Conservation (phyloP, 2,113 vertebrate species). For the Dipodomys spectabilis region DNA sequence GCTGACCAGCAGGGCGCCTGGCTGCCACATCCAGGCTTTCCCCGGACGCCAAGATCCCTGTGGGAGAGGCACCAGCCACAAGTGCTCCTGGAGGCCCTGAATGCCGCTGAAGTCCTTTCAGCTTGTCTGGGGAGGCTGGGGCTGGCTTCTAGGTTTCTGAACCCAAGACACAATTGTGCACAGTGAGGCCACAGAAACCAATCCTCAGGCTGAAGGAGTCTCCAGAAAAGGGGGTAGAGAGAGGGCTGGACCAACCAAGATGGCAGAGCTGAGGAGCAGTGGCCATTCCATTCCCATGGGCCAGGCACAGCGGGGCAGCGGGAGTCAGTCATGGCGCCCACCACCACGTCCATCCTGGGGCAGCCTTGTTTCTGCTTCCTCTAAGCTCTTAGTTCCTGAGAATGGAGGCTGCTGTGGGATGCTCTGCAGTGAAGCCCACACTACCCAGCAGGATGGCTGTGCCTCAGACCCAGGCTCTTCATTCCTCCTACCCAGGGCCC, state of each 20-base stretch:
- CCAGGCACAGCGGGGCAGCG: neutral
- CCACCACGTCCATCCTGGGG: neutral
- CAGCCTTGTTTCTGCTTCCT: neutral
- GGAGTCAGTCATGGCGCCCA: neutral
- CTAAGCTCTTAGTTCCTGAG: neutral
- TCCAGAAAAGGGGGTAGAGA: neutral
- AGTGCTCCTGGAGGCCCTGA: neutral
- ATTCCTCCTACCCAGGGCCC: rapidly evolving
- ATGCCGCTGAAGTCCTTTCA: no score
- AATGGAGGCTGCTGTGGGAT: neutral
- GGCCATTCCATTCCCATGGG: no score
- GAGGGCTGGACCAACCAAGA: neutral
- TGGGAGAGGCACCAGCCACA: rapidly evolving
- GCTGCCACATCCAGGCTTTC: no score
- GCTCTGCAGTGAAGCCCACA: neutral
- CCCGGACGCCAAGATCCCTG: rapidly evolving
- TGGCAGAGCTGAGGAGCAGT: rapidly evolving
- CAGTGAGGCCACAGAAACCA: neutral
- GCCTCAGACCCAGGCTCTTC: no score
- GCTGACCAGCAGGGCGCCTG: no score
- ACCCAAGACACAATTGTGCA: neutral
- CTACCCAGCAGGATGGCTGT: rapidly evolving
- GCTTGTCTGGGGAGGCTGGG: rapidly evolving
- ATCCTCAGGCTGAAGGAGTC: no score
- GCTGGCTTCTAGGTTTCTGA: rapidly evolving